Percentiles rank a stretch among this genome's conserved stretches.
Evolutionary conservation across 2,888 invertebrate species (phyloP).

Genomic region (Papilio elwesi): DNA sequence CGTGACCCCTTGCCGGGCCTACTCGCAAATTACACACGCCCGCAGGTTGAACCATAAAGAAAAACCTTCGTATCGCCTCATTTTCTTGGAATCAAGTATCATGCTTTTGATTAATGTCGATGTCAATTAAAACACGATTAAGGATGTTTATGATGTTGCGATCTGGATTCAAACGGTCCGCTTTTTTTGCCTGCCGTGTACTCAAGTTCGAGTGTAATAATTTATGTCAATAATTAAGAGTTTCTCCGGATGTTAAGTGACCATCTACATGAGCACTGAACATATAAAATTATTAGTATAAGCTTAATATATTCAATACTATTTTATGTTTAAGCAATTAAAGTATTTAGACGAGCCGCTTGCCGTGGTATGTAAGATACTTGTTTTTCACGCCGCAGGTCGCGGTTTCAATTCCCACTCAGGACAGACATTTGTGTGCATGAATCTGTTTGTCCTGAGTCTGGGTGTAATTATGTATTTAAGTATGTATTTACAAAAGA

Average conservation of each 20-base stretch:
- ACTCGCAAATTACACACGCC: conserved; percentile 52
- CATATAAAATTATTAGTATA: too few relatives aligned
- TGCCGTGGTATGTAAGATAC: too few relatives aligned
- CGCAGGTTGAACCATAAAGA: conserved; percentile 42
- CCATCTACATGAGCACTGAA: too few relatives aligned
- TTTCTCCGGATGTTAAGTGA: not conserved
- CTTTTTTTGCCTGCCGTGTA: conserved; percentile 22
- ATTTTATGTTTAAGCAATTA: too few relatives aligned
- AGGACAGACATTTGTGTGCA: too few relatives aligned
- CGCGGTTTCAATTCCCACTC: too few relatives aligned
- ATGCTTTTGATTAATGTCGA: conserved; percentile 39
- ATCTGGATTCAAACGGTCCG: conserved; percentile 24
- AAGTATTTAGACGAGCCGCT: too few relatives aligned
- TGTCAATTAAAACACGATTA: conserved; percentile 41
- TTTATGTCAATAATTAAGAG: conserved; percentile 19
- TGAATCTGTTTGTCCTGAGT: too few relatives aligned
- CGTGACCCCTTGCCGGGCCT: conserved; percentile 58
- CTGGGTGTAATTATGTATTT: too few relatives aligned
- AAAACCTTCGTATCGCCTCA: conserved; percentile 29
- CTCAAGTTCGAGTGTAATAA: not conserved
- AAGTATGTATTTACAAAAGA: too few relatives aligned
- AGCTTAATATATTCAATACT: too few relatives aligned
- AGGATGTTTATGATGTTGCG: conserved; percentile 35
- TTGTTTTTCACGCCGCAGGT: too few relatives aligned
- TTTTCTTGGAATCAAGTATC: conserved; percentile 38